Percentiles rank a stretch among this genome's conserved stretches.
phyloP scores from a whole-genome alignment of 2,888 invertebrate genomes.

The Nymphalis c-album region DNA sequence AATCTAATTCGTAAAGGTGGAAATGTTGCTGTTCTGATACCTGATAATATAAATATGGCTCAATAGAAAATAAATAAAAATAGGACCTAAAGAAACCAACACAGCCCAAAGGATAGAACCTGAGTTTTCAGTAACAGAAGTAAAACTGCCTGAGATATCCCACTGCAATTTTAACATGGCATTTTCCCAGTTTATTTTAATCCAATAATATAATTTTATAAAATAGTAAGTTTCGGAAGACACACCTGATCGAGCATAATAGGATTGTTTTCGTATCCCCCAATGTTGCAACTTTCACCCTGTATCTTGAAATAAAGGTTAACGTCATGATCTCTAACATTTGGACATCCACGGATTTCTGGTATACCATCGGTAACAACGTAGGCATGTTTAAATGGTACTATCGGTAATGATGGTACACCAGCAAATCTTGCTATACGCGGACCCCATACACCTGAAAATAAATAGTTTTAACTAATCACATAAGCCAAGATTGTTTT shows the following conservation, averaged over 20 bases:
- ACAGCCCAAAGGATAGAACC: no score
- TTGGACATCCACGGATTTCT: slow-evolving; percentile 88
- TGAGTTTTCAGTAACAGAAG: no score
- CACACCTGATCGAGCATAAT: slow-evolving; percentile 87
- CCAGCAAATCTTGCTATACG: slow-evolving; percentile 86
- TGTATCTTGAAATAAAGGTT: slow-evolving; percentile 91
- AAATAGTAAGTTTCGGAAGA: slow-evolving; percentile 11
- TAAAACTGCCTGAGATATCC: no score
- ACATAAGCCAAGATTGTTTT: background rate
- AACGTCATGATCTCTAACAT: slow-evolving; percentile 92
- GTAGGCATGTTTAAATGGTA: slow-evolving; percentile 94
- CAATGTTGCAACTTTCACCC: slow-evolving; percentile 90
- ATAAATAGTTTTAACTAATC: background rate
- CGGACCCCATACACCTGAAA: slow-evolving; percentile 88
- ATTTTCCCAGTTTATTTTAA: no score
- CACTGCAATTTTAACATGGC: no score
- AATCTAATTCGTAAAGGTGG: slow-evolving; percentile 92
- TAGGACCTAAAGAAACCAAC: no score
- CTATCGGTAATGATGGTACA: slow-evolving; percentile 85
- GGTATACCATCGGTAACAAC: slow-evolving; percentile 90
- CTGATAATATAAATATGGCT: slow-evolving; percentile 52
- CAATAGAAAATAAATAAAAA: background rate
- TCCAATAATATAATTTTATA: background rate
- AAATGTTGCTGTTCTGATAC: slow-evolving; percentile 90
- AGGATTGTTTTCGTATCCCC: slow-evolving; percentile 94